Conservation (phyloP, 2,113 vertebrate species). For the Azemiops feae region DNA sequence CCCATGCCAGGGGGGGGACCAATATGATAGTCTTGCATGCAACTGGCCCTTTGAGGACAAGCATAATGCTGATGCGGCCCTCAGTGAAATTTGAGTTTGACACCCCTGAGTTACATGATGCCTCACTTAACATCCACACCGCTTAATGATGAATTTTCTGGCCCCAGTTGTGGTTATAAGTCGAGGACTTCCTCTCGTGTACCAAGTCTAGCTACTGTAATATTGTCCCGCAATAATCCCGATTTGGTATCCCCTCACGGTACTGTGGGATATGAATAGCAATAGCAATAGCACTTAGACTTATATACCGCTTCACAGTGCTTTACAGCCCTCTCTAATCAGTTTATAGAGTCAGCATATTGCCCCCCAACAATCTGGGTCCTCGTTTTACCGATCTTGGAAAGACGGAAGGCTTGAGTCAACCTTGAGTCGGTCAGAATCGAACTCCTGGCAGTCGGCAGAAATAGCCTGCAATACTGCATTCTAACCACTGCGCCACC, state of each 20-base stretch:
- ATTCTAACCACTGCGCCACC: background rate
- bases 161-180: too few relatives aligned
- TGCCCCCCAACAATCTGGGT: background rate
- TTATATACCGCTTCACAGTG: too few relatives aligned
- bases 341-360: background rate
- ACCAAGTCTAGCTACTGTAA: too few relatives aligned
- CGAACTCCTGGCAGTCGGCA: background rate
- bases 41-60: too few relatives aligned
- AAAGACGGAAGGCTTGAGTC: background rate
- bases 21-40: too few relatives aligned
- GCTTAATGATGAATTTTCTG: too few relatives aligned
- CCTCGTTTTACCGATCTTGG: background rate
- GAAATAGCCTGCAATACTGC: background rate
- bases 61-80: too few relatives aligned
- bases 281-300: background rate
- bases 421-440: background rate
- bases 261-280: background rate
- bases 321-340: background rate
- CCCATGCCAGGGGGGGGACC: too few relatives aligned
- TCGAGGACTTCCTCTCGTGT: too few relatives aligned
- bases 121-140: too few relatives aligned
- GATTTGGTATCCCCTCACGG: background rate
- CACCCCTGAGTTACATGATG: background rate
- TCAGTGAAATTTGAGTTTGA: too few relatives aligned
- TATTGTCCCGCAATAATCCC: background rate